Base-by-base conservation (phyloP, 2,797 vertebrate genomes). In the Babyrousa celebensis region DNA sequence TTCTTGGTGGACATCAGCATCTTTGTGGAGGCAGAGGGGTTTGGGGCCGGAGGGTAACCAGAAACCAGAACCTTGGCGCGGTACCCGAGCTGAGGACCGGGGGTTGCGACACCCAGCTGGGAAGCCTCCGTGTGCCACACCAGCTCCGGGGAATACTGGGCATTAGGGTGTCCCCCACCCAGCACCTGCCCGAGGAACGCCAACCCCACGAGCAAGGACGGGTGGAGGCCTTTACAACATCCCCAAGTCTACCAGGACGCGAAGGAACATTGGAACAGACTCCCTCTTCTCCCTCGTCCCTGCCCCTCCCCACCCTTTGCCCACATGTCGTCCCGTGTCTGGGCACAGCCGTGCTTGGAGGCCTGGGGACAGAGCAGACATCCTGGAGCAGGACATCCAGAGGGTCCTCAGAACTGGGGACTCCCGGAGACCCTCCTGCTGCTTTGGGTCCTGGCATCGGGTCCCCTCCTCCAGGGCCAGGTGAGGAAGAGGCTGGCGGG, bases 91-190 rank as follows among this genome's bases (percentile, higher is more conserved):
- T 43, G 54, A 12, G 20, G 10, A 2, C 54, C 52, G 36, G 36
- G 36, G 36, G 36, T 4, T 36, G 36, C 36, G 36, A 36, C 36
- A 36, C 36, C 36, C 36, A 25, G 54, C 36, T 25, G 1, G 15
- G 54, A 0, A 10, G 20, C 27, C 25, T 6, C 23, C 1, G 0
- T 7, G 6, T 2, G 20, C 10, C 21, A 1, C 36, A 27, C n/a
- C 12, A 25, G 1, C 11, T 27, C 7, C 6, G 14, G n/a, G 18
- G 60, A 40, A 32, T 0, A 23, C 8, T 16, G 36, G 36, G 36
- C 3, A 4, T 36, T 36, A 36, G 36, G 36, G 36, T 36, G 36
- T 36, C 36, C 36, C 36, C 36, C 36, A 36, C 36, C 36, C 36
- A 36, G 36, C 36, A 3, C 36, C 36, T 40, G 1, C 12, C n/a